Conservation (phyloP, 2,797 vertebrate species). For the Xerus rutilus region DNA sequence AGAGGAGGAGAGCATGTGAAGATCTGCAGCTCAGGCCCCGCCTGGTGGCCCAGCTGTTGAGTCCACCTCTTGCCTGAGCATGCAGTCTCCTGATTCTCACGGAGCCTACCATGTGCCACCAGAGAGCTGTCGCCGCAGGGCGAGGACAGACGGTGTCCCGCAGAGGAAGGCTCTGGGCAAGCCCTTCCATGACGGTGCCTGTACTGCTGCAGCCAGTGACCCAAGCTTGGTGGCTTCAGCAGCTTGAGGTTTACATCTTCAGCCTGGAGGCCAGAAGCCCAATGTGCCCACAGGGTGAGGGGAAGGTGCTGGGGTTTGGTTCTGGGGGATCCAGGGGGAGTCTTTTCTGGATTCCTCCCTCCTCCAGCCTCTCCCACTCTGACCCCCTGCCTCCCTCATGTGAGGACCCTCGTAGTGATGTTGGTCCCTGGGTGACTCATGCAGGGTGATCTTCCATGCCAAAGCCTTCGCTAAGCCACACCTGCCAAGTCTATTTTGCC, state of each 20-base stretch:
- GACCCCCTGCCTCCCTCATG: background rate
- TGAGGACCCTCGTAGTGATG: rapidly evolving
- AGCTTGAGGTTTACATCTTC: too few species aligned
- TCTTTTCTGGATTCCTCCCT: background rate
- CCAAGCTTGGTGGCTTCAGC: too few species aligned
- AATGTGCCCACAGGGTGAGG: too few species aligned
- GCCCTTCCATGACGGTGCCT: too few species aligned
- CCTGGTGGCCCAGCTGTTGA: background rate
- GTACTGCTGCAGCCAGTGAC: too few species aligned
- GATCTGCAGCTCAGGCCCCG: background rate
- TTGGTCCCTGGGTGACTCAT: background rate
- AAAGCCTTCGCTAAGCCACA: too few species aligned
- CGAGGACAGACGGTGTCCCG: background rate
- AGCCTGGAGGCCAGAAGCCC: too few species aligned
- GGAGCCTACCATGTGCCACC: background rate
- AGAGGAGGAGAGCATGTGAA: background rate
- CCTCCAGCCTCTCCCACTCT: background rate
- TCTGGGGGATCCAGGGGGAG: background rate
- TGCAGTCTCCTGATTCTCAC: rapidly evolving
- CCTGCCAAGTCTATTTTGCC: background rate
- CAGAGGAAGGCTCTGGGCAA: too few species aligned
- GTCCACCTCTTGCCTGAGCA: background rate
- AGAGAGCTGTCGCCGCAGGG: background rate
- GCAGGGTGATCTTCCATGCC: rapidly evolving
- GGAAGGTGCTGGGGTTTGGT: too few species aligned